Evolutionary conservation across 2,113 vertebrate genomes (phyloP).

Genomic region (Herpailurus yagouaroundi): DNA sequence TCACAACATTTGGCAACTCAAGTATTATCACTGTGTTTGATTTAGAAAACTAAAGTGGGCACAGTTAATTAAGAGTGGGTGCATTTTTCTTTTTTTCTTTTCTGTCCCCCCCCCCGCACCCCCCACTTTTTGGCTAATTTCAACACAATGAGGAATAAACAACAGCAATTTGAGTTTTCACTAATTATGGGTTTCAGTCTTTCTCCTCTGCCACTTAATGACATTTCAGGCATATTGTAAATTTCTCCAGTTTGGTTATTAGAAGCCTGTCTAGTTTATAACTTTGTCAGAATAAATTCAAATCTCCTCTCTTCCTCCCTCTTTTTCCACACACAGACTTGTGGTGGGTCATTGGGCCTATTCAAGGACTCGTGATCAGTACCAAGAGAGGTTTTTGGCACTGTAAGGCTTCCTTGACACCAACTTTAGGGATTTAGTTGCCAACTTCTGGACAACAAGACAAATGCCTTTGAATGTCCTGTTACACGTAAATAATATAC

Average conservation of each 20-base stretch:
- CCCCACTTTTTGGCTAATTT: not conserved
- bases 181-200: not conserved
- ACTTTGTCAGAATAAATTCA: not conserved
- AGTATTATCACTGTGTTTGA: not conserved
- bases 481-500: not conserved
- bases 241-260: not conserved
- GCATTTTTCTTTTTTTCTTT: not conserved
- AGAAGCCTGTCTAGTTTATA: not conserved
- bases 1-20: constrained; percentile 5
- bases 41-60: not conserved
- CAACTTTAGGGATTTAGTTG: not conserved
- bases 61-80: not conserved
- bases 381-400: not conserved
- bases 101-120: fast-evolving
- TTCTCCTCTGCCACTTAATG: not conserved
- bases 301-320: not conserved
- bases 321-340: not conserved
- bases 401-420: not conserved
- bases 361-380: not conserved
- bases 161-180: not conserved
- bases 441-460: not conserved
- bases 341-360: not conserved
- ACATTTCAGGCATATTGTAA: not conserved
- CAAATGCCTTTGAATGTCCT: not conserved
- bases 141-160: not conserved